phyloP scores from a whole-genome alignment of 2,797 vertebrate species.

The Lagorchestes hirsutus region DNA sequence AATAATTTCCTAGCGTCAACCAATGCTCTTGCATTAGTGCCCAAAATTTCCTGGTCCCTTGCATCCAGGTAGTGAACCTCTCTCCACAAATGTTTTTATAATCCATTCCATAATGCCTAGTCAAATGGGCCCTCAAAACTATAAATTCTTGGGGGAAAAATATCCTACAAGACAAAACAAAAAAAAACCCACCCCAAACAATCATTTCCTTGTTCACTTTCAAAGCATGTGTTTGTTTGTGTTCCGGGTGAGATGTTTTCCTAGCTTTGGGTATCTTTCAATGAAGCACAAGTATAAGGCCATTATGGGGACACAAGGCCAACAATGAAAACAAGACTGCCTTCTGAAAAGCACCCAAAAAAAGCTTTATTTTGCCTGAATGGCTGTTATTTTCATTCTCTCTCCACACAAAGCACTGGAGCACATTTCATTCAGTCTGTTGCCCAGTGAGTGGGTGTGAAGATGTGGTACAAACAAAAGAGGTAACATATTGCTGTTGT shows the following conservation, averaged over 20 bases:
- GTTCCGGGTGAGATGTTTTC: constrained; percentile 46
- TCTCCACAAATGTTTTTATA: neutral
- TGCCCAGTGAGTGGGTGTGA: constrained; percentile 67
- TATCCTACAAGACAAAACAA: neutral
- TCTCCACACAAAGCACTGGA: constrained; percentile 67
- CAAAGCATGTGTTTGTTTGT: constrained; percentile 25
- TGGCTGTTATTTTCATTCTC: constrained; percentile 70
- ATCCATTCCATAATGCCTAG: neutral
- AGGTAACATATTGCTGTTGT: constrained; percentile 32
- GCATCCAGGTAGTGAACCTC: neutral
- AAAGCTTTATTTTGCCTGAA: constrained; percentile 74
- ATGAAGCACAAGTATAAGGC: constrained; percentile 60
- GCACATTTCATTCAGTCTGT: constrained; percentile 69
- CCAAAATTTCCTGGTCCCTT: neutral
- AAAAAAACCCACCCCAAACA: neutral
- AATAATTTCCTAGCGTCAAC: neutral
- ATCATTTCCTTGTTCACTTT: neutral
- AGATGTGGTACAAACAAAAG: constrained; percentile 61
- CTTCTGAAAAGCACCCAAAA: constrained; percentile 65
- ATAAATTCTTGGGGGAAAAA: neutral
- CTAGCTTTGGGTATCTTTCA: constrained; percentile 47
- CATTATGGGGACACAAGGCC: constrained; percentile 53
- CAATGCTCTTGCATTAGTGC: neutral
- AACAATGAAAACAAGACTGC: constrained; percentile 67
- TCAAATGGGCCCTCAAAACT: neutral